phyloP scores from a whole-genome alignment of 2,113 vertebrate species.

The Aspiorhynchus laticeps region DNA sequence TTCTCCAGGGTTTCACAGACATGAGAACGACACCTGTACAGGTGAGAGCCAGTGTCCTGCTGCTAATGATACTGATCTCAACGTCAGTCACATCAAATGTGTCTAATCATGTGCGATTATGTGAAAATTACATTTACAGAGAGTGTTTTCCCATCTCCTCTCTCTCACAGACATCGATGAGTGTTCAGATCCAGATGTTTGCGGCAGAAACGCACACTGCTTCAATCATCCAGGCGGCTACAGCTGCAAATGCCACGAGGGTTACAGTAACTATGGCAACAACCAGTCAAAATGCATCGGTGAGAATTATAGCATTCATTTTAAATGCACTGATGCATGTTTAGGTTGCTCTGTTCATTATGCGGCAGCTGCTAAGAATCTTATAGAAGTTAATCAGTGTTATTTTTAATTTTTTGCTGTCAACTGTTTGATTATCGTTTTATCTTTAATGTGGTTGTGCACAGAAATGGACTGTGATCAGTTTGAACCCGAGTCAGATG shows the following conservation, averaged over 20 bases:
- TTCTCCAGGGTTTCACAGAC: slow-evolving; percentile 49
- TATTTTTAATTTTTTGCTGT: too few relatives aligned
- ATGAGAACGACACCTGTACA: slow-evolving; percentile 44
- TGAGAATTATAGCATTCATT: slow-evolving; percentile 44
- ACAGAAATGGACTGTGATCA: neutral
- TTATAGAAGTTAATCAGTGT: neutral
- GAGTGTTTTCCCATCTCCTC: neutral
- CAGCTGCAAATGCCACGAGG: slow-evolving; percentile 65
- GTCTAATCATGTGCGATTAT: too few relatives aligned
- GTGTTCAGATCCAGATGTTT: slow-evolving; percentile 60
- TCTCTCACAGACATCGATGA: slow-evolving; percentile 69
- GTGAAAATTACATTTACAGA: neutral
- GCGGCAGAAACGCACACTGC: slow-evolving; percentile 65
- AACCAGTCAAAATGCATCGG: slow-evolving; percentile 65
- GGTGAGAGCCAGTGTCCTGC: slow-evolving; percentile 55
- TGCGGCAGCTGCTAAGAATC: too few relatives aligned
- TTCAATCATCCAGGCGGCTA: slow-evolving; percentile 66
- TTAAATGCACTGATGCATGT: neutral
- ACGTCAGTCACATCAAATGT: neutral
- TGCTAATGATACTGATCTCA: neutral
- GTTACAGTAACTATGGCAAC: slow-evolving; percentile 69
- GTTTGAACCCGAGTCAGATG: neutral
- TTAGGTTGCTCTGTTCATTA: neutral
- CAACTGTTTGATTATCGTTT: neutral
- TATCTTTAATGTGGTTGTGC: neutral